Percentiles rank a stretch among this genome's conserved stretches.
Conservation (phyloP, 2,797 vertebrate species). For the Gymnocypris eckloni region DNA sequence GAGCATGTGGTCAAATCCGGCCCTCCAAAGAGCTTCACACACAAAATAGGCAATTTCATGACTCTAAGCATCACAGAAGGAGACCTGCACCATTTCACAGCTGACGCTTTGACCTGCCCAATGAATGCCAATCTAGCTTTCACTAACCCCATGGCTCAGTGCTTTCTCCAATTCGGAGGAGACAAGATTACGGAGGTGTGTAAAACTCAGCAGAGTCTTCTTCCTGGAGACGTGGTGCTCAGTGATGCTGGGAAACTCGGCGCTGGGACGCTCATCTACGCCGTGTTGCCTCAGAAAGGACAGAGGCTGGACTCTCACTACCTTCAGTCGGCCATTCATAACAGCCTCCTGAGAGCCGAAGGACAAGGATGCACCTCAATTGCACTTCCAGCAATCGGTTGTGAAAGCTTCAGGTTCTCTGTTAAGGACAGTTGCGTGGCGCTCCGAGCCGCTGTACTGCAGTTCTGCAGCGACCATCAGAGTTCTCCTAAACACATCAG, state of each 20-base stretch:
- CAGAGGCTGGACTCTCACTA: slow-evolving; percentile 4
- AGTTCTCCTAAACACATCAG: slow-evolving; percentile 45
- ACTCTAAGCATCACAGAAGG: slow-evolving; percentile 58
- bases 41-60: slow-evolving; percentile 43
- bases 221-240: slow-evolving; percentile 56
- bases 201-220: slow-evolving; percentile 40
- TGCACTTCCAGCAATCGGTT: slow-evolving; percentile 59
- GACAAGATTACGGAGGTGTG: slow-evolving; percentile 47
- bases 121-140: slow-evolving; percentile 52
- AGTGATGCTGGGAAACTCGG: slow-evolving; percentile 50
- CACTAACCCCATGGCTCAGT: slow-evolving; percentile 52
- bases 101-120: slow-evolving; percentile 60
- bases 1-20: background rate
- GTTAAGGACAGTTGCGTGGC: slow-evolving; percentile 57
- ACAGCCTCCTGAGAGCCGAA: slow-evolving; percentile 57
- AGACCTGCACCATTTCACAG: slow-evolving; percentile 47
- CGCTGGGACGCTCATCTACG: slow-evolving; percentile 59
- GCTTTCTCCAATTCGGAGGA: slow-evolving; percentile 57
- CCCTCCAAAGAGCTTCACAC: slow-evolving; percentile 29
- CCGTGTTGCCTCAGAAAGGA: slow-evolving; percentile 55
- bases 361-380: slow-evolving; percentile 50
- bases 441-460: slow-evolving; percentile 47
- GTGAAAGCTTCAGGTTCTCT: slow-evolving; percentile 56
- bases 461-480: slow-evolving; percentile 37
- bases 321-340: slow-evolving; percentile 30